These are phyloP conservation scores for Pelodiscus sinensis DNA, from an alignment of 2,113 vertebrate genomes.

Conservation along the genomic window DNA sequence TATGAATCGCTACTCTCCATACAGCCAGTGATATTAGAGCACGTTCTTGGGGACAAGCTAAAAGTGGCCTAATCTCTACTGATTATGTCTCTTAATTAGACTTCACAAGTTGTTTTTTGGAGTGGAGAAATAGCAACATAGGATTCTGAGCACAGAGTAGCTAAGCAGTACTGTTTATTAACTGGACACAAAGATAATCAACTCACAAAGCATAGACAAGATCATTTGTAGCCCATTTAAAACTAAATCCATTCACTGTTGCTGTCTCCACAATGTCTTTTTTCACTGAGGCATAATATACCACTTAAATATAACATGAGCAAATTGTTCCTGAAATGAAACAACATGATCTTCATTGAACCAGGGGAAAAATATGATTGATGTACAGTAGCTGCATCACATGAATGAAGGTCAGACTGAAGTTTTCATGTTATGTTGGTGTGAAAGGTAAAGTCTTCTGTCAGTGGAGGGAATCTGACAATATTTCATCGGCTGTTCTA, in stretches of 20 bases:
- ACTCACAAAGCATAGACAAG: slow-evolving; percentile 13
- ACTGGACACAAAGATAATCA: neutral
- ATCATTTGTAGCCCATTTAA: slow-evolving; percentile 2
- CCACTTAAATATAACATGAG: slow-evolving; percentile 46
- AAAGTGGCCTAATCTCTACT: neutral
- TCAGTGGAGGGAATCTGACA: slow-evolving; percentile 19
- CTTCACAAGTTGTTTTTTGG: neutral
- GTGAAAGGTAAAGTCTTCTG: slow-evolving; percentile 31
- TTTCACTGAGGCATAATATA: slow-evolving; percentile 24
- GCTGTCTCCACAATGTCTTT: neutral
- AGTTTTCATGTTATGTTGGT: slow-evolving; percentile 32
- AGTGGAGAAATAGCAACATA: neutral
- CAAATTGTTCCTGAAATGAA: slow-evolving; percentile 69
- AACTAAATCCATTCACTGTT: neutral
- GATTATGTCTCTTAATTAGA: slow-evolving; percentile 12
- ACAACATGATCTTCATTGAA: slow-evolving; percentile 45
- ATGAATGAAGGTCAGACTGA: slow-evolving; percentile 50
- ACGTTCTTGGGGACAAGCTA: neutral
- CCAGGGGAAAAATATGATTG: slow-evolving; percentile 56
- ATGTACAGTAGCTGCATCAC: slow-evolving; percentile 49
- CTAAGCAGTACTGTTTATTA: neutral
- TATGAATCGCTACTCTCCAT: neutral
- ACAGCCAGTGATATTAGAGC: neutral
- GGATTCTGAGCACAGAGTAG: slow-evolving; percentile 15
- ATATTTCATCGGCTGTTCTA: slow-evolving; percentile 5